Base-by-base conservation (phyloP, 2,888 invertebrate genomes). In the Pammene aurita region DNA sequence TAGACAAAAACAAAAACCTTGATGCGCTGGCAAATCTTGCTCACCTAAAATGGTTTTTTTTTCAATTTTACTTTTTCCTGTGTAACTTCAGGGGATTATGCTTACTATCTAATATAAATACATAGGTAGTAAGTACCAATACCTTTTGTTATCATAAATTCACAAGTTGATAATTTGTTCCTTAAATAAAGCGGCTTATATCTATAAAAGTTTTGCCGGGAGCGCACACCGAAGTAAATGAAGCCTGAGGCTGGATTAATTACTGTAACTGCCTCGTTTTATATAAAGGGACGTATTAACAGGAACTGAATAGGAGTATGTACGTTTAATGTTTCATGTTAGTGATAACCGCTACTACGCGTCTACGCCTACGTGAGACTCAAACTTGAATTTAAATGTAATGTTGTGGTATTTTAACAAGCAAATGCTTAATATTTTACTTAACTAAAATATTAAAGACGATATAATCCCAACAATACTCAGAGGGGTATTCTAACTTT, bases 171-270 rank as follows among this genome's bases (percentile, higher is more conserved):
- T 62, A 18, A 42, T 46, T 44, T 55, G 64, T 55, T 44, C n/a
- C n/a, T n/a, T n/a, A n/a, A n/a, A 10, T 34, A 62, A 62, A 62
- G 41, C 62, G 18, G 52, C 50, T 62, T 62, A 62, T 62, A 26
- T 18, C 52, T 13, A 52, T 58, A 62, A 62, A 52, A 14, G 38
- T 62, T 62, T 62, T 52, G 50, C 41, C 41, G 41, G 52, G 50
- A 38, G 41, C 52, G 50, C 50, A 50, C 38, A 62, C 50, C 62
- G 38, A 62, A 62, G 41, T 52, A 62, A 41, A 62, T 52, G 50
- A 62, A 62, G 41, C 38, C 50, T 41, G 41, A 41, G 62, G 41
- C 38, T 50, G 52, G 62, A 62, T 62, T 62, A 61, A 62, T 52
- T 52, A 62, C 62, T 52, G 50, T 18, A 46, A 35, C 48, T 61